These are phyloP conservation scores for Eristalinus aeneus DNA, from an alignment of 2,888 invertebrate genomes.

Conservation along the genomic window DNA sequence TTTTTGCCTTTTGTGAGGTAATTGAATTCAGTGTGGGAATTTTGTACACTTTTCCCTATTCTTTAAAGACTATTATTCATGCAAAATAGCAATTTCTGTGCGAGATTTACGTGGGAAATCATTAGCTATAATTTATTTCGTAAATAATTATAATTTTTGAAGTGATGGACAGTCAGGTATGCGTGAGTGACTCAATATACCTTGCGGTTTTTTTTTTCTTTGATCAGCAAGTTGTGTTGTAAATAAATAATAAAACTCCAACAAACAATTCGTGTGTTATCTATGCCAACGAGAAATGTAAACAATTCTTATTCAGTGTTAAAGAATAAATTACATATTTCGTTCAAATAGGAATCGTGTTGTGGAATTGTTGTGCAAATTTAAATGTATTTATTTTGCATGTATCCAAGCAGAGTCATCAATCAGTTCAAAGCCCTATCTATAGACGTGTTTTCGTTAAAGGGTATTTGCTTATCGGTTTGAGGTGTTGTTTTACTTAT, in stretches of 20 bases:
- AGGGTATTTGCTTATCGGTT: conserved; percentile 12
- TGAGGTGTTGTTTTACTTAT: neutral
- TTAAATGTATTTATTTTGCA: neutral
- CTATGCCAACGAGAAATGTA: neutral
- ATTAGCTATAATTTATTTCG: neutral
- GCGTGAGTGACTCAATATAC: conserved; percentile 24
- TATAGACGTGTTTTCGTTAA: neutral
- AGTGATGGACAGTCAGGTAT: conserved; percentile 79
- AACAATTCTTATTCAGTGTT: neutral
- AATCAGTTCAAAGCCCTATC: conserved; percentile 10
- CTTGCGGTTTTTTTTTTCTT: conserved; percentile 25
- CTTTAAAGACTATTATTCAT: neutral
- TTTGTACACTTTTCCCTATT: neutral
- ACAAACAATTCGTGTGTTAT: conserved; percentile 2
- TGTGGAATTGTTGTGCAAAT: neutral
- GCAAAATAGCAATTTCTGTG: neutral
- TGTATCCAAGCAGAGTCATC: conserved; percentile 8
- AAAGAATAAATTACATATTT: neutral
- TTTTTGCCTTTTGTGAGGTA: conserved; percentile 27
- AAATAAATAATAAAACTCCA: conserved; percentile 2
- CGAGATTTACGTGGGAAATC: neutral
- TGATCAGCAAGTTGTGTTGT: conserved; percentile 16
- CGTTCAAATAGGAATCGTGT: neutral
- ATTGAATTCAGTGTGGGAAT: neutral
- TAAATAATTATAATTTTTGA: conserved; percentile 43